Conservation (phyloP, 2,113 vertebrate species). For the Trematomus loennbergii region DNA sequence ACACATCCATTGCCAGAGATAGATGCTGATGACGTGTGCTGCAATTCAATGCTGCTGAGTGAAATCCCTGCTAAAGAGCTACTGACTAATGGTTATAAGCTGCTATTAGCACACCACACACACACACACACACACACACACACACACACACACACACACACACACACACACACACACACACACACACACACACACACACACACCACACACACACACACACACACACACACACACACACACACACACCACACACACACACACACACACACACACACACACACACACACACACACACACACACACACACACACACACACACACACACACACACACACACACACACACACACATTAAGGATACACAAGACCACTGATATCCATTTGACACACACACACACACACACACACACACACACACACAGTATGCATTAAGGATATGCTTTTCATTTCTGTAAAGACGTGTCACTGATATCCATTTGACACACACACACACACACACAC, state of each 20-base stretch:
- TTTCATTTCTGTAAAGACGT: conserved; percentile 10
- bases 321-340: no score
- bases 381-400: no score
- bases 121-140: neutral
- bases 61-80: conserved; percentile 50
- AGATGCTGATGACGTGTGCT: conserved; percentile 43
- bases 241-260: no score
- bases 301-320: no score
- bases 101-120: conserved; percentile 26
- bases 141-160: neutral
- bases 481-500: neutral
- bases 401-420: neutral
- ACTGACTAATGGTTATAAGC: conserved; percentile 35
- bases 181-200: no score
- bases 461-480: conserved; percentile 13
- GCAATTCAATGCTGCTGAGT: conserved; percentile 28
- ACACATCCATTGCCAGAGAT: conserved; percentile 22
- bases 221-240: no score
- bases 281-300: no score
- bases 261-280: no score
- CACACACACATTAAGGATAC: no score
- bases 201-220: no score
- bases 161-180: no score
- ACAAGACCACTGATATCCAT: no score
- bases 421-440: conserved; percentile 4